Percentiles rank a stretch among this genome's conserved stretches.
phyloP scores from a whole-genome alignment of 2,888 invertebrate species.

The Tetragonisca angustula region DNA sequence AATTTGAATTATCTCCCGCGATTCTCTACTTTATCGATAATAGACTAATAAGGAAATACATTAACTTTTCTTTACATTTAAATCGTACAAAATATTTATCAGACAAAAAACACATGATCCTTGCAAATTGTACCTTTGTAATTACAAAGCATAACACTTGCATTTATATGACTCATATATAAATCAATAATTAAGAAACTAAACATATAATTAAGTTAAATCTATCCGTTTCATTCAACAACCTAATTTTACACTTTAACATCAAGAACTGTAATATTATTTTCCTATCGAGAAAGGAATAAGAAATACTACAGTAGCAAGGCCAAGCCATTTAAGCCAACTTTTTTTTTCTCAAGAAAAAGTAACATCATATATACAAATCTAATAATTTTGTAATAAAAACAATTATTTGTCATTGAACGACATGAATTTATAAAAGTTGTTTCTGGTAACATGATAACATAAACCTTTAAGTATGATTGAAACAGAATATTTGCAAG shows the following conservation, averaged over 20 bases:
- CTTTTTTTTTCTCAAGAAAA: background rate
- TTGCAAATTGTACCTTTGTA: background rate
- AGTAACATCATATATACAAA: slow-evolving; percentile 1
- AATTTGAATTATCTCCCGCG: background rate
- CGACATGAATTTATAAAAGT: too few species aligned
- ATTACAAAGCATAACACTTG: background rate
- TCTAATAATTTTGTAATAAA: background rate
- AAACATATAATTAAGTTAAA: background rate
- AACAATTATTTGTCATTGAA: background rate
- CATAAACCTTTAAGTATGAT: background rate
- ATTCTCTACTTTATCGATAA: background rate
- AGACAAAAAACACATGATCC: background rate
- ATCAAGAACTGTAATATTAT: background rate
- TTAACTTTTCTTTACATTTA: too few species aligned
- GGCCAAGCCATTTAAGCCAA: background rate
- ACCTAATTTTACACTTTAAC: background rate
- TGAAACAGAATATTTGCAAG: background rate
- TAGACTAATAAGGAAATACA: background rate
- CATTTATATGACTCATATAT: background rate
- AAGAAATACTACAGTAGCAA: background rate
- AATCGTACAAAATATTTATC: too few species aligned
- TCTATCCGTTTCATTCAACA: background rate
- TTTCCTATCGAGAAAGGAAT: background rate
- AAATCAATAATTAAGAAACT: background rate
- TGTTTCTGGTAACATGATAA: background rate